Conservation (phyloP, 2,113 vertebrate species). For the Brachypodius melanocephalos region DNA sequence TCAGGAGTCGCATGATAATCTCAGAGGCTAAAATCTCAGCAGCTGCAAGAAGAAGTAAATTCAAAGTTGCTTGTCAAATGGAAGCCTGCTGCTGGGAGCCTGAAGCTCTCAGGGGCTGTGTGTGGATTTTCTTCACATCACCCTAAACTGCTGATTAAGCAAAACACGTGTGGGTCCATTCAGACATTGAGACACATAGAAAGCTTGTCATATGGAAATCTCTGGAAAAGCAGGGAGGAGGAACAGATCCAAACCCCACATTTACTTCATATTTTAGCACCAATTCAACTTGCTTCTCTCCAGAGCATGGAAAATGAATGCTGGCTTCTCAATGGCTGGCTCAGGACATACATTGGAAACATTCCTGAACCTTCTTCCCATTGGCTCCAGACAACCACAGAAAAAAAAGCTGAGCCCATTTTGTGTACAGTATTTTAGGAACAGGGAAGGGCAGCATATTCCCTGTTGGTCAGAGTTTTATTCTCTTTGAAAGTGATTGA, state of each 20-base stretch:
- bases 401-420: background rate
- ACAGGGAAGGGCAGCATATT: background rate
- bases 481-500: background rate
- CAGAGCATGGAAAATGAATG: background rate
- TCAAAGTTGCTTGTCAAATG: background rate
- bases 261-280: background rate
- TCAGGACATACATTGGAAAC: background rate
- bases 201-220: background rate
- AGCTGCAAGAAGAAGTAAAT: slow-evolving; percentile 33
- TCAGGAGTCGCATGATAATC: background rate
- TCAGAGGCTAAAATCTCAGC: background rate
- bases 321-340: background rate
- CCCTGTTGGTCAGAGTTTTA: background rate
- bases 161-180: background rate
- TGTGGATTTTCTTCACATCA: background rate
- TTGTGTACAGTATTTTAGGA: background rate
- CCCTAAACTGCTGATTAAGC: background rate
- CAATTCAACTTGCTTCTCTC: background rate
- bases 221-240: background rate
- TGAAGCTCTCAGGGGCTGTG: background rate
- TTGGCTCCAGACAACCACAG: background rate
- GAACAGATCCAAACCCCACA: background rate
- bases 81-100: background rate
- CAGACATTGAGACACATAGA: background rate
- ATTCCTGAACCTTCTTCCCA: background rate